Conservation (phyloP, 1,140 invertebrate species). For the Polypedilum pembai region DNA sequence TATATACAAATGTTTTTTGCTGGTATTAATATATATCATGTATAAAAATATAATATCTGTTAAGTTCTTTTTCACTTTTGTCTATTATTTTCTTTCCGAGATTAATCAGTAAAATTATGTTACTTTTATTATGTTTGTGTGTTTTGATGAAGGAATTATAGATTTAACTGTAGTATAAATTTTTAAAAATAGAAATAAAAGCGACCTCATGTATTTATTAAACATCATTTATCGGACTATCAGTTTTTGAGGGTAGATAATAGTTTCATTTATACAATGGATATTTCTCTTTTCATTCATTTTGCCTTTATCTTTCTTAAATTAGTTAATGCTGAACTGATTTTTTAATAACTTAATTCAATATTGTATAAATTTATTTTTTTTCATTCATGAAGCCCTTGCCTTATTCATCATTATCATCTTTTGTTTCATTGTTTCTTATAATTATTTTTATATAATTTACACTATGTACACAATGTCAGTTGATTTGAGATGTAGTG, state of each 20-base stretch:
- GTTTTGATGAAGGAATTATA: background rate
- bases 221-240: background rate
- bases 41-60: slow-evolving; percentile 14
- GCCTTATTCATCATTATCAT: background rate
- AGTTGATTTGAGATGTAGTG: background rate
- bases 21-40: background rate
- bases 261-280: background rate
- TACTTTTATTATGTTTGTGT: background rate
- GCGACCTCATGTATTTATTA: background rate
- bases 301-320: too few relatives aligned
- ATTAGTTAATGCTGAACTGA: slow-evolving; percentile 18
- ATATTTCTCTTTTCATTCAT: too few relatives aligned
- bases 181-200: slow-evolving; percentile 14
- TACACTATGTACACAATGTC: background rate
- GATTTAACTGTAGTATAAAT: background rate
- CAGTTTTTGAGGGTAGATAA: background rate
- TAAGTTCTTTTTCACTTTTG: background rate
- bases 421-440: background rate
- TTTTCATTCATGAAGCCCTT: background rate
- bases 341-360: slow-evolving; percentile 15
- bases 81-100: background rate
- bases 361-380: background rate
- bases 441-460: background rate
- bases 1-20: background rate
- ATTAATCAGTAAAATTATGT: background rate